Evolutionary conservation across 2,797 vertebrate species (phyloP), one percentile per base, ranked within the genome.

Genomic region (Picus viridis): DNA sequence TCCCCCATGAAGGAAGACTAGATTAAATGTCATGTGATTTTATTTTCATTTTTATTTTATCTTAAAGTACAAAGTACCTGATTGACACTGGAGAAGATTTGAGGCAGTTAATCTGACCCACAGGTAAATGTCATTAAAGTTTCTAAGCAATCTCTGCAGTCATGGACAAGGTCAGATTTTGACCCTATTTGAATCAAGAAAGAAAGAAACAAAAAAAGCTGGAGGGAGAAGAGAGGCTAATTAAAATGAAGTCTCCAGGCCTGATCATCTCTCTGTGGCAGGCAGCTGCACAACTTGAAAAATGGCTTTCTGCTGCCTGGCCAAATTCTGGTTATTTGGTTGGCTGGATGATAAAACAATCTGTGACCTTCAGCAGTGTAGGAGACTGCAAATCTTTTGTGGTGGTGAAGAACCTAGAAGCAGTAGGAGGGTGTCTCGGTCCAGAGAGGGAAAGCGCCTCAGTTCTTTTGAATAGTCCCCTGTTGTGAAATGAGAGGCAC

Each of bases 311-410:
- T 71, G 63, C 51, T 54, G 32, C 36, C 51, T 8, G 19, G 77
- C 89, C 83, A 90, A 80, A 75, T 83, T 78, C 76, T 83, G 87
- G 78, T 82, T 85, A 89, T 85, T 94, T 91, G 24, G 71, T 88
- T 88, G 92, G 76, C 77, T 88, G 88, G 61, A 32, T 90, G 64
- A 88, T 69, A 85, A 94, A 93, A 75, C 69, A 61, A 74, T 73
- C 70, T n/a, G 32, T 12, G 71, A 86, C 84, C 83, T 93, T 91
- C 89, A 92, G 54, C 43, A 54, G 8, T 36, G 43, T 18, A 61
- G 62, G 91, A 30, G 29, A n/a, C 58, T 45, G n/a, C 68, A 92
- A 64, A 77, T 88, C 63, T 85, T 94, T 39, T 62, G 27, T 77
- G 57, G 67, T 86, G 23, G 29, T 76, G 68, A 81, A 78, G 92